Conservation (phyloP, 2,797 vertebrate genomes). For the Cephalopachus bancanus region DNA sequence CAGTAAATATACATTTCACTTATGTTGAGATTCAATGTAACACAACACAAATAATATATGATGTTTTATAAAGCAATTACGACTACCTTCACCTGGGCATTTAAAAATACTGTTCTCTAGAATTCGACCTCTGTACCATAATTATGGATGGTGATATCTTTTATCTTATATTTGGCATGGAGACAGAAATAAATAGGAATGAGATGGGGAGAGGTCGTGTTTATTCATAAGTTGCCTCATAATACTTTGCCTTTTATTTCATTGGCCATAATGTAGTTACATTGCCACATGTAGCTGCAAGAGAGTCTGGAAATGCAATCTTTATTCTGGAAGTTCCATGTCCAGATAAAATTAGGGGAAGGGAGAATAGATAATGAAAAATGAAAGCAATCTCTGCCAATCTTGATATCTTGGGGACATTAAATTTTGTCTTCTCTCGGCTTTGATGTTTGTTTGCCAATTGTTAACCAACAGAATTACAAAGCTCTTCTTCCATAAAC, state of each 20-base stretch:
- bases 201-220: accelerated
- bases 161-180: not conserved
- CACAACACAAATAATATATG: not conserved
- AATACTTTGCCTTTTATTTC: not conserved
- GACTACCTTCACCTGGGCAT: not conserved
- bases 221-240: not conserved
- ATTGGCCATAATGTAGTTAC: not conserved
- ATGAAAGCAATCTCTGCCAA: not conserved
- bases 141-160: not conserved
- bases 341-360: not conserved
- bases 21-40: not conserved
- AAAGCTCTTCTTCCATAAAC: not conserved
- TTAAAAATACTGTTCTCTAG: slow-evolving; percentile 21
- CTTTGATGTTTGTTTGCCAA: not conserved
- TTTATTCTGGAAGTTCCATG: not conserved
- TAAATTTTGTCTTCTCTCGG: not conserved
- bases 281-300: not conserved
- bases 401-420: not conserved
- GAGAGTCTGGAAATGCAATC: not conserved
- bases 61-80: not conserved
- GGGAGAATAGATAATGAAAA: not conserved
- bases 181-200: not conserved
- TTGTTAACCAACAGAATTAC: not conserved
- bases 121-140: not conserved
- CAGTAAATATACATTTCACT: not conserved